Evolutionary conservation across 2,797 vertebrate genomes (phyloP).

Genomic region (Distichodus sexfasciatus): DNA sequence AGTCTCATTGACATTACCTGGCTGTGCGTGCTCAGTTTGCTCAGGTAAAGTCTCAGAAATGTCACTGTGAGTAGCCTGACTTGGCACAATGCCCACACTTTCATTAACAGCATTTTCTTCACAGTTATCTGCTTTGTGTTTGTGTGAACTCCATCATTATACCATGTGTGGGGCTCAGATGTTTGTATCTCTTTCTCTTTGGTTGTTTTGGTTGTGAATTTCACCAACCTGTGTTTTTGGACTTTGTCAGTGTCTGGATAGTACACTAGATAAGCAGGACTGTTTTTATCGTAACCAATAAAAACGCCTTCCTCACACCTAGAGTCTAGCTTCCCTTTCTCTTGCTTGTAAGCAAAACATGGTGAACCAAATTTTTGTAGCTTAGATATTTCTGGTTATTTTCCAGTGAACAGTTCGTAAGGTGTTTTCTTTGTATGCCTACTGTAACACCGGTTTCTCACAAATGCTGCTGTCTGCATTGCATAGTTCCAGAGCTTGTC

Average conservation of each 20-base stretch:
- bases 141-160: background rate
- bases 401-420: background rate
- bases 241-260: constrained; percentile 26
- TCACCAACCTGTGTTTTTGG: constrained; percentile 34
- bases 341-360: constrained; percentile 3
- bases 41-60: too few relatives aligned
- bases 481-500: background rate
- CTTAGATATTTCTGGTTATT: constrained; percentile 10
- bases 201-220: constrained; percentile 4
- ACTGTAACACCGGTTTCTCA: constrained; percentile 4
- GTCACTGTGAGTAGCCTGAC: too few relatives aligned
- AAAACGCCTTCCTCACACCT: constrained; percentile 21
- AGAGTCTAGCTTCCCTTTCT: background rate
- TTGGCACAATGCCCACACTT: too few relatives aligned
- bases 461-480: background rate
- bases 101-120: background rate
- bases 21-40: too few relatives aligned
- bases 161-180: background rate
- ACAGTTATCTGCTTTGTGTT: background rate
- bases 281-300: constrained; percentile 31
- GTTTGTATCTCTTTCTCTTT: constrained; percentile 21
- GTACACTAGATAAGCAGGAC: constrained; percentile 30
- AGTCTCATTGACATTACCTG: too few relatives aligned
- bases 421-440: background rate
- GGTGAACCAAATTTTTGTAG: constrained; percentile 1